Evolutionary conservation across 1,140 invertebrate species (phyloP).

Genomic region (Leguminivora glycinivorella): DNA sequence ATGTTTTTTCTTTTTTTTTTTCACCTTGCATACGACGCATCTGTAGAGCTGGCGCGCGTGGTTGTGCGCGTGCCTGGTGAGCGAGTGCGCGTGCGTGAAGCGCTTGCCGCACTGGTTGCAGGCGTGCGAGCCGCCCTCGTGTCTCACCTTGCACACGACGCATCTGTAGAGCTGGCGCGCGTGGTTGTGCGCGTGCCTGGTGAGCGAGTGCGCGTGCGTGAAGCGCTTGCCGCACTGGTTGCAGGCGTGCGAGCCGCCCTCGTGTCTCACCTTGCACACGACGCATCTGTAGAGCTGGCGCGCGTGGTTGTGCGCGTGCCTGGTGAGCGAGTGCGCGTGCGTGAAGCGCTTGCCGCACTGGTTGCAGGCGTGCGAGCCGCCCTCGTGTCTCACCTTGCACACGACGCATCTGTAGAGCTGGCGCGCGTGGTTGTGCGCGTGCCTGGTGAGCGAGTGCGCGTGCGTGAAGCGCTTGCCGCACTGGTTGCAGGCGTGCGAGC

Average conservation of each 20-base stretch:
- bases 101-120: neutral
- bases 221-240: constrained; percentile 60
- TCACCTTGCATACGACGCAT: neutral
- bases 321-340: constrained; percentile 69
- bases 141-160: constrained; percentile 69
- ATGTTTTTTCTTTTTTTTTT: too few relatives aligned
- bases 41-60: neutral
- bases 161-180: constrained; percentile 71
- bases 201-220: constrained; percentile 69
- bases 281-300: constrained; percentile 73
- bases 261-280: constrained; percentile 65
- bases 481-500: constrained; percentile 15
- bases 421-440: constrained; percentile 73
- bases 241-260: neutral
- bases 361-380: constrained; percentile 5
- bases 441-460: constrained; percentile 69
- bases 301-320: constrained; percentile 74
- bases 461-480: constrained; percentile 63
- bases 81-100: neutral
- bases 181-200: constrained; percentile 73
- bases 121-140: neutral
- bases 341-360: constrained; percentile 72
- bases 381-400: constrained; percentile 59
- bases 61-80: neutral
- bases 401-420: constrained; percentile 73